A percentile compares a stretch with the other conserved stretches of the same genome.
Evolutionary conservation across 2,113 vertebrate genomes (phyloP).

Genomic region (Catharus bicknelli): DNA sequence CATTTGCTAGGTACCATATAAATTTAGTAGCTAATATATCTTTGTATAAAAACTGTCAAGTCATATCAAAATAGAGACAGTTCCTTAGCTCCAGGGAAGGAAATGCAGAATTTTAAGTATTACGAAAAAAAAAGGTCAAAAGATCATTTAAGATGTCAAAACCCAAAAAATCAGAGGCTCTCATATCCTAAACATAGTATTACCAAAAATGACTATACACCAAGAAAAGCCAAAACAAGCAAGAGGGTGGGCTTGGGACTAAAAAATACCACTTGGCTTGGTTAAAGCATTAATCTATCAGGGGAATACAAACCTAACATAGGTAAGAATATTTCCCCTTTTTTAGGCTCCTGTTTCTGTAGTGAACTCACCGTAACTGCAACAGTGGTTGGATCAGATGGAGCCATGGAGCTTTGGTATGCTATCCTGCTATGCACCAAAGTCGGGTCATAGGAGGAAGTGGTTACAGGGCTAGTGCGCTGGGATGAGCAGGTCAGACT

Average conservation of each 20-base stretch:
- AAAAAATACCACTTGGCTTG: background rate
- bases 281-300: background rate
- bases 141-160: background rate
- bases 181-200: background rate
- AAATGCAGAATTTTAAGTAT: background rate
- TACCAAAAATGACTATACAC: background rate
- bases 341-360: background rate
- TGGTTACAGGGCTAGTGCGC: slow-evolving; percentile 67
- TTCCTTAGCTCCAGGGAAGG: background rate
- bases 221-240: background rate
- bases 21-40: background rate
- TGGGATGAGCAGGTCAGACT: slow-evolving; percentile 72
- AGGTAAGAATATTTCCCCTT: background rate
- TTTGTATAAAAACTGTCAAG: background rate
- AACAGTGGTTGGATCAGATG: slow-evolving; percentile 47
- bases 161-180: background rate
- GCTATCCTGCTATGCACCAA: slow-evolving; percentile 73
- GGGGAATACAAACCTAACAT: background rate
- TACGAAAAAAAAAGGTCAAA: background rate
- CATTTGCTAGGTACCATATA: background rate
- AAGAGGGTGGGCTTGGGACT: background rate
- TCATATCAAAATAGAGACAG: background rate
- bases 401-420: slow-evolving; percentile 76
- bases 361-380: slow-evolving; percentile 63
- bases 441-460: slow-evolving; percentile 76